Percentiles rank a stretch among this genome's conserved stretches.
Conservation (phyloP, 2,797 vertebrate genomes). For the Parauchenoglanis ngamensis region DNA sequence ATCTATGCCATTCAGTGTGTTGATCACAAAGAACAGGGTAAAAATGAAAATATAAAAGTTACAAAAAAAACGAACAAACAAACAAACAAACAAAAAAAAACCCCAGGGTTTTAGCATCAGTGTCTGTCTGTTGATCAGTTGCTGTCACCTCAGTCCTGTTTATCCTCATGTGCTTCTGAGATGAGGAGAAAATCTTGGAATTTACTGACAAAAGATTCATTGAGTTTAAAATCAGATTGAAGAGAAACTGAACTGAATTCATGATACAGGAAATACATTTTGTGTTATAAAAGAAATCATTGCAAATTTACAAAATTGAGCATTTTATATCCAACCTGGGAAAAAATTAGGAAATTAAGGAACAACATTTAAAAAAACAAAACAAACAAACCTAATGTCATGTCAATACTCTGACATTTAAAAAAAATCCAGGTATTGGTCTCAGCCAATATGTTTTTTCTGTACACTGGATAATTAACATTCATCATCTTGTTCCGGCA, state of each 20-base stretch:
- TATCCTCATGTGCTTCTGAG: slow-evolving; percentile 72
- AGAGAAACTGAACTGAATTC: not conserved
- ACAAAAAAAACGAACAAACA: not conserved
- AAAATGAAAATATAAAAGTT: slow-evolving; percentile 33
- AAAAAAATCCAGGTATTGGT: not conserved
- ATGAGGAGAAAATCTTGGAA: not conserved
- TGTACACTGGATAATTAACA: not conserved
- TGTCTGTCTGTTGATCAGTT: slow-evolving; percentile 69
- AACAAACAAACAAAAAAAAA: slow-evolving; percentile 30
- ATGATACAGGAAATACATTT: not conserved
- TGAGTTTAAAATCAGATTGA: not conserved
- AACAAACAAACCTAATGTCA: not conserved
- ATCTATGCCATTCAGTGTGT: slow-evolving; percentile 71
- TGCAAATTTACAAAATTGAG: not conserved
- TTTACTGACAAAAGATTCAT: not conserved
- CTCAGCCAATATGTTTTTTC: not conserved
- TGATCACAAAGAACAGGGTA: slow-evolving; percentile 78
- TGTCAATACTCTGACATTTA: too few species aligned
- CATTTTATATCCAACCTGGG: too few species aligned
- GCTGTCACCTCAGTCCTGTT: slow-evolving; percentile 78
- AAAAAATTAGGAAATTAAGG: not conserved
- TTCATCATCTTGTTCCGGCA: not conserved
- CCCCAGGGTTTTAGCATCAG: slow-evolving; percentile 14
- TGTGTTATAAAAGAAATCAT: not conserved
- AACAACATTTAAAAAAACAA: not conserved